Evolutionary conservation across 2,888 invertebrate genomes (phyloP).

Genomic region (Seira ritae): DNA sequence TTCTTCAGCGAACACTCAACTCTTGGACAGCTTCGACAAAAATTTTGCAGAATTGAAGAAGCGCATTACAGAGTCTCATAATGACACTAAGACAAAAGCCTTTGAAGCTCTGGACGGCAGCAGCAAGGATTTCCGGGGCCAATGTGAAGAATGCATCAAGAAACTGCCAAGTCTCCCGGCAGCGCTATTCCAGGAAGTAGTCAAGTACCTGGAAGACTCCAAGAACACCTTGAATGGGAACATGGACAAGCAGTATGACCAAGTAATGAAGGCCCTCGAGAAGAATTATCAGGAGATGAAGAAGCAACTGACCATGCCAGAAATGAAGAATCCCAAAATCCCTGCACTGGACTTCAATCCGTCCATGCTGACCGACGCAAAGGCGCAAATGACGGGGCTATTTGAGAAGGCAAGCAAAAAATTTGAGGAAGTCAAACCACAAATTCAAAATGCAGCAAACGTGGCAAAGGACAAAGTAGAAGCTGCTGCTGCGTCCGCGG

Average conservation of each 20-base stretch:
- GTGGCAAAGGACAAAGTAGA: too few relatives aligned
- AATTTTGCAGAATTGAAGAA: conserved; percentile 43
- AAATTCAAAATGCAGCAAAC: too few relatives aligned
- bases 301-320: conserved; percentile 42
- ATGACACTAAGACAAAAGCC: conserved; percentile 24
- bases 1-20: conserved; percentile 41
- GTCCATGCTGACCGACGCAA: too few relatives aligned
- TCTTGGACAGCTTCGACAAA: conserved; percentile 45
- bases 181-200: conserved; percentile 22
- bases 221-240: conserved; percentile 15
- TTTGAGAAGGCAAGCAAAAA: too few relatives aligned
- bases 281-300: conserved; percentile 32
- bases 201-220: conserved; percentile 21
- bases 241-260: conserved; percentile 47
- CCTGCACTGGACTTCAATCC: conserved; percentile 30
- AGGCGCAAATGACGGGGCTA: too few relatives aligned
- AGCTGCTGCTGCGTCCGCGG: too few relatives aligned
- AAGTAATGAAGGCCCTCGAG: conserved; percentile 30
- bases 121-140: conserved; percentile 25
- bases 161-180: conserved; percentile 43
- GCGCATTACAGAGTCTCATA: neutral
- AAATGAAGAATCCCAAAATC: conserved; percentile 31
- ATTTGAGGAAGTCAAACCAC: too few relatives aligned
- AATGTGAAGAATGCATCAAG: conserved; percentile 45
- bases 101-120: conserved; percentile 25